A percentile compares a stretch with the other conserved stretches of the same genome.
phyloP scores from a whole-genome alignment of 2,888 invertebrate genomes.

The Chrysopilus asiliformis region DNA sequence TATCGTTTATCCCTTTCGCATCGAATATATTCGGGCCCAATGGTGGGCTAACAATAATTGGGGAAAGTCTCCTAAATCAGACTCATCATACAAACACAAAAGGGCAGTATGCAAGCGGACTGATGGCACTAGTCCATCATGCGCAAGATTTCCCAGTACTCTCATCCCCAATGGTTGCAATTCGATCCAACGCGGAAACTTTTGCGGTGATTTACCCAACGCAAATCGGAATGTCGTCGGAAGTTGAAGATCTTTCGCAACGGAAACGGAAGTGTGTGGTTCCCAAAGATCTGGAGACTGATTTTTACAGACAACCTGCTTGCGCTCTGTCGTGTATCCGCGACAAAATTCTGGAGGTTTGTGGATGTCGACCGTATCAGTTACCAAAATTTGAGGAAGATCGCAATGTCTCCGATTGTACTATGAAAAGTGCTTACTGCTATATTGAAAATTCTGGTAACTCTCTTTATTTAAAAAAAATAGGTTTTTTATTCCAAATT shows the following conservation, averaged over 20 bases:
- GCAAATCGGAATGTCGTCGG: slow-evolving; percentile 27
- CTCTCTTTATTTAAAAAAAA: too few species aligned
- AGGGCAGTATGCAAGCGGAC: slow-evolving; percentile 28
- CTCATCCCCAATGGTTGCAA: slow-evolving; percentile 27
- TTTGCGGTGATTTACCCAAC: slow-evolving; percentile 33
- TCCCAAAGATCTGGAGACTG: slow-evolving; percentile 25
- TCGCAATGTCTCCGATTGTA: slow-evolving; percentile 23
- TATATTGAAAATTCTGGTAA: slow-evolving; percentile 28
- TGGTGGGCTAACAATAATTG: slow-evolving; percentile 29
- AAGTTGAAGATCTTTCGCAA: slow-evolving; percentile 29
- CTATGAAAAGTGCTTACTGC: slow-evolving; percentile 28
- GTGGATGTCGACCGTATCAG: slow-evolving; percentile 32
- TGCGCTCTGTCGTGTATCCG: slow-evolving; percentile 29
- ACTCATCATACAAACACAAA: too few species aligned
- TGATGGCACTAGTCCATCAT: slow-evolving; percentile 32
- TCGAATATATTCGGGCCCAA: slow-evolving; percentile 31
- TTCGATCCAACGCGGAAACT: slow-evolving; percentile 30
- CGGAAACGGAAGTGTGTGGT: slow-evolving; percentile 31
- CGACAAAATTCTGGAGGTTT: slow-evolving; percentile 24
- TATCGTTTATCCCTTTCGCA: slow-evolving; percentile 29
- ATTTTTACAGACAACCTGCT: slow-evolving; percentile 29
- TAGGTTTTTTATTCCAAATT: not conserved
- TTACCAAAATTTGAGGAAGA: slow-evolving; percentile 22
- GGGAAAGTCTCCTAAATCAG: too few species aligned
- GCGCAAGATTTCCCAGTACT: slow-evolving; percentile 33